Evolutionary conservation across 2,888 invertebrate genomes (phyloP).

Genomic region (Seladonia tumulorum): DNA sequence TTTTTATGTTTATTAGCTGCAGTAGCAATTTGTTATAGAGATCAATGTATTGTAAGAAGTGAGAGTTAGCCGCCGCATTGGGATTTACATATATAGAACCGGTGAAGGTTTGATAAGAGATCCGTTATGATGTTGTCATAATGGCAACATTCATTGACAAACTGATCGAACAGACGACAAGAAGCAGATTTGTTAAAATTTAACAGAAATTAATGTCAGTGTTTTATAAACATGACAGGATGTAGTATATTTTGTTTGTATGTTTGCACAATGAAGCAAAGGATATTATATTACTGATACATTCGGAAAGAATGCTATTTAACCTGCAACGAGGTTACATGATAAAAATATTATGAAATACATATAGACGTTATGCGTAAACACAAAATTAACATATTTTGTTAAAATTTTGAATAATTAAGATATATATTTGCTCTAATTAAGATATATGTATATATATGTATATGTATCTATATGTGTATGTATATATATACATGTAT

Average conservation of each 20-base stretch:
- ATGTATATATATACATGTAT: conserved; percentile 20
- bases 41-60: conserved; percentile 51
- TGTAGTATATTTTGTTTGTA: conserved; percentile 82
- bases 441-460: conserved; percentile 34
- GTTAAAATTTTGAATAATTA: conserved; percentile 77
- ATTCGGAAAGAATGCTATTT: conserved; percentile 80
- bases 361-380: conserved; percentile 77
- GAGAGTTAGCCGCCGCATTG: conserved; percentile 66
- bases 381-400: conserved; percentile 76
- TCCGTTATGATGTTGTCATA: conserved; percentile 46
- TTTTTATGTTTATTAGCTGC: conserved; percentile 56
- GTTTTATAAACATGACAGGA: conserved; percentile 84
- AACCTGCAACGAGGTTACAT: conserved; percentile 77
- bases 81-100: conserved; percentile 50
- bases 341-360: conserved; percentile 70
- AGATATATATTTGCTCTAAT: conserved; percentile 56
- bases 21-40: conserved; percentile 45
- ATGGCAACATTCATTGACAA: conserved; percentile 46
- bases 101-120: conserved; percentile 43
- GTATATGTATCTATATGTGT: conserved; percentile 33
- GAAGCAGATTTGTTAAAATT: conserved; percentile 82
- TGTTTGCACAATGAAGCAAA: conserved; percentile 80
- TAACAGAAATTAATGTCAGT: conserved; percentile 83
- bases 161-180: conserved; percentile 45
- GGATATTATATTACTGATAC: conserved; percentile 76